These are phyloP conservation scores for Bombus waltoni DNA, from an alignment of 1,140 invertebrate genomes.

Conservation along the genomic window DNA sequence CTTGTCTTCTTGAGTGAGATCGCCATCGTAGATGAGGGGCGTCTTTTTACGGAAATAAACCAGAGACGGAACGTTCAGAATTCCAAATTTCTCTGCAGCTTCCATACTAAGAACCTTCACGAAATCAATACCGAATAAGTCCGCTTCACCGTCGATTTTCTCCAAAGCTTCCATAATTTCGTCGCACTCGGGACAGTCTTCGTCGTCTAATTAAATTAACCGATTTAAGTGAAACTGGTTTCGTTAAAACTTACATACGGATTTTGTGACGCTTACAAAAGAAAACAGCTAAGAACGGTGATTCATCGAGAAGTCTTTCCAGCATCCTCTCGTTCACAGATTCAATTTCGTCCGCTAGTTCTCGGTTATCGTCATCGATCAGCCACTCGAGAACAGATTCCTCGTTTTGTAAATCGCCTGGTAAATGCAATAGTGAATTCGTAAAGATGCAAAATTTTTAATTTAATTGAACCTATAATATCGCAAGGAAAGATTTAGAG, in stretches of 20 bases:
- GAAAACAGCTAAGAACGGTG: slow-evolving; percentile 94
- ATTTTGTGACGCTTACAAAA: slow-evolving; percentile 88
- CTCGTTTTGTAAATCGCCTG: slow-evolving; percentile 95
- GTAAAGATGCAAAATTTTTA: neutral
- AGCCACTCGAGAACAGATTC: slow-evolving; percentile 96
- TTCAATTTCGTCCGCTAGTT: slow-evolving; percentile 97
- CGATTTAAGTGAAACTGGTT: neutral
- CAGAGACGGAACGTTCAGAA: slow-evolving; percentile 92
- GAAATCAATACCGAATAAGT: slow-evolving; percentile 96
- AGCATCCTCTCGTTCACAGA: slow-evolving; percentile 95
- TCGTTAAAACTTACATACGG: neutral
- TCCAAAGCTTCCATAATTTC: slow-evolving; percentile 94
- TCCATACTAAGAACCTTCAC: slow-evolving; percentile 95
- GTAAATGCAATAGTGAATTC: neutral
- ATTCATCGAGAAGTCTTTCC: slow-evolving; percentile 92
- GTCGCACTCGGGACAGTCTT: slow-evolving; percentile 95
- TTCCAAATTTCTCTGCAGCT: slow-evolving; percentile 91
- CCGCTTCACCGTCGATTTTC: slow-evolving; percentile 96
- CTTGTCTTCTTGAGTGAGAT: slow-evolving; percentile 92
- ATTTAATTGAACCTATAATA: neutral
- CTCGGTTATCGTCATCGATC: slow-evolving; percentile 96
- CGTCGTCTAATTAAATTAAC: slow-evolving; percentile 87
- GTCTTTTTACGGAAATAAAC: slow-evolving; percentile 95
- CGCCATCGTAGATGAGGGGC: slow-evolving; percentile 95
- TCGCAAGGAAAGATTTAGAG: slow-evolving; percentile 18